Evolutionary conservation across 2,113 vertebrate genomes (phyloP).

Genomic region (Rhodinocichla rosea): DNA sequence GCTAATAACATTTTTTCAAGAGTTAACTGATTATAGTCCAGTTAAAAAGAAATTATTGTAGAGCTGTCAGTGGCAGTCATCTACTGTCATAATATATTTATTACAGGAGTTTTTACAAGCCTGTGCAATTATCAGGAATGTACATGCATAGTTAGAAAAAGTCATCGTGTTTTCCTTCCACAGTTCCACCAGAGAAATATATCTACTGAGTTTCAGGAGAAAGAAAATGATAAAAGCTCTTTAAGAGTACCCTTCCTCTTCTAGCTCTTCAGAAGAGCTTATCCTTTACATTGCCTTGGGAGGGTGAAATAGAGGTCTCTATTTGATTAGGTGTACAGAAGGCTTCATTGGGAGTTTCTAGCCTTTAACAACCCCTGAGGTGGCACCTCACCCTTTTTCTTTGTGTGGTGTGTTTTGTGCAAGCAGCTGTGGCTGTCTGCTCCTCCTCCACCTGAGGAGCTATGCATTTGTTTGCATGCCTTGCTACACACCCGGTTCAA

Average conservation of each 20-base stretch:
- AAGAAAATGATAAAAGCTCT: not conserved
- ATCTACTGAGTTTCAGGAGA: not conserved
- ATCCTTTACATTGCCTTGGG: not conserved
- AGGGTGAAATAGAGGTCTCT: not conserved
- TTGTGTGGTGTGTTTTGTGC: not conserved
- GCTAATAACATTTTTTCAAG: not conserved
- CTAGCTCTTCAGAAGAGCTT: not conserved
- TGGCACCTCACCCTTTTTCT: not conserved
- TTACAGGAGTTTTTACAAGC: not conserved
- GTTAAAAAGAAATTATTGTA: not conserved
- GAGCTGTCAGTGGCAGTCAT: not conserved
- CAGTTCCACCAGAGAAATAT: not conserved
- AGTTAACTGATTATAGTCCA: not conserved
- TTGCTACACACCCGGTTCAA: not conserved
- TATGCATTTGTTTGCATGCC: not conserved
- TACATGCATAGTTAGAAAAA: not conserved
- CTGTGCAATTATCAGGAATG: not conserved
- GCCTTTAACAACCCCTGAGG: not conserved
- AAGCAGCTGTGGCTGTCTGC: not conserved
- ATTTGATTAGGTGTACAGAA: not conserved
- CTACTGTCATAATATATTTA: not conserved
- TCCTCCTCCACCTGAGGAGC: not conserved
- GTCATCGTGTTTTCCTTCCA: not conserved
- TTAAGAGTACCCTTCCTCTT: not conserved
- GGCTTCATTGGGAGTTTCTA: not conserved